Conservation (phyloP, 1,140 invertebrate species). For the Micrasema longulum region DNA sequence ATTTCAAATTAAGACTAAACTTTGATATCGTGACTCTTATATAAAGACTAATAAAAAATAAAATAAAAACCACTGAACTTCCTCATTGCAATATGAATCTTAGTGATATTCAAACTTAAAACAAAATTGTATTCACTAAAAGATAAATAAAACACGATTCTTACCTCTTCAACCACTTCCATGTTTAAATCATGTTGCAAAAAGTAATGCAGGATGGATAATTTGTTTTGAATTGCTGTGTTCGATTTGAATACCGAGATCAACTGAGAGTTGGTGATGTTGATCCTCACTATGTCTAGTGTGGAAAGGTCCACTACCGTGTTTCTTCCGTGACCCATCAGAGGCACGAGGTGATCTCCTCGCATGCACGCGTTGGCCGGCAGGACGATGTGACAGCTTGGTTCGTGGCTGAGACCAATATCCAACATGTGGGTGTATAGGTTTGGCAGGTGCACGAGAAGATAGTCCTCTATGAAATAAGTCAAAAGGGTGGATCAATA, state of each 20-base stretch:
- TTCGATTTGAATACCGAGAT: conserved; percentile 76
- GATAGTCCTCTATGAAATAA: conserved; percentile 73
- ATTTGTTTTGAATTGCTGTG: conserved; percentile 74
- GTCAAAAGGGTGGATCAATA: too few species aligned
- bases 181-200: conserved; percentile 79
- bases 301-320: conserved; percentile 76
- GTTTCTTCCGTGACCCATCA: conserved; percentile 69
- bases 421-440: conserved; percentile 85
- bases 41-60: too few species aligned
- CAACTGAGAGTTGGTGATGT: conserved; percentile 72
- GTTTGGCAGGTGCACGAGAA: conserved; percentile 82
- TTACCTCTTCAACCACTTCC: conserved; percentile 76
- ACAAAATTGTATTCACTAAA: neutral
- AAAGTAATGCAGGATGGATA: conserved; percentile 84
- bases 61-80: too few species aligned
- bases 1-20: too few species aligned
- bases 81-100: too few species aligned
- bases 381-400: conserved; percentile 81
- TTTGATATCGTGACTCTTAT: too few species aligned
- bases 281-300: conserved; percentile 76
- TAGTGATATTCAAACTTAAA: neutral
- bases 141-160: neutral
- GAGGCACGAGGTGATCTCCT: conserved; percentile 74
- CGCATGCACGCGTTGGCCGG: conserved; percentile 69
- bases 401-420: conserved; percentile 82